Evolutionary conservation across 2,888 invertebrate species (phyloP), one percentile per base, ranked within the genome.

Genomic region (Eumerus sabulonum): DNA sequence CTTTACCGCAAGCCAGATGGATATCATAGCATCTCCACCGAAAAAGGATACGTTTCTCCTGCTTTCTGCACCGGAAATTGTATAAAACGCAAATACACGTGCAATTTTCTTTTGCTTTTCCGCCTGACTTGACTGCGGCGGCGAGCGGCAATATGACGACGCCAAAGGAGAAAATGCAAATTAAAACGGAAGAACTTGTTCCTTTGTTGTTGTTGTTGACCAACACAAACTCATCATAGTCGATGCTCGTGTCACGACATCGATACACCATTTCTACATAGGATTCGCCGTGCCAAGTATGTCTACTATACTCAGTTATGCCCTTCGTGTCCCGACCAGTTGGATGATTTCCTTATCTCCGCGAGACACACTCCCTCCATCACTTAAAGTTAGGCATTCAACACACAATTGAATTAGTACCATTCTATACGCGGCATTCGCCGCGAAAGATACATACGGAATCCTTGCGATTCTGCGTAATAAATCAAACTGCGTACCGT

Each of bases 401-500:
- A 27, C 7, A 27, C 27, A 27, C 57, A 59, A 72, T 64, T 64
- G 56, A 63, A 42, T 72, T 27, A 27, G 27, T 27, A 27, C 3
- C 27, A 27, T 7, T 27, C 27, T 7, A 27, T 7, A 4, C 7
- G 27, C 27, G 9, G 16, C 9, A 12, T 12, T 18, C 36, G 17
- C 13, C n/a, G 12, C 1, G 48, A 13, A 45, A 40, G 19, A 16
- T 9, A 36, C 40, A 4, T n/a, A 48, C n/a, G 9, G 38, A 66
- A 45, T 66, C 50, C 66, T 56, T 56, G 35, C 56, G 60, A 45
- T 16, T 19, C 16, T 53, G 9, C 16, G 16, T 38, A 66, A 62
- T 76, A 76, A 66, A 76, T 76, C 60, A 76, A 76, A 66, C 44
- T 59, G 51, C 47, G 53, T 16, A 16, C 18, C 18, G 14, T 40